Evolutionary conservation across 2,113 vertebrate genomes (phyloP).

Genomic region (Ariopsis seemanni): DNA sequence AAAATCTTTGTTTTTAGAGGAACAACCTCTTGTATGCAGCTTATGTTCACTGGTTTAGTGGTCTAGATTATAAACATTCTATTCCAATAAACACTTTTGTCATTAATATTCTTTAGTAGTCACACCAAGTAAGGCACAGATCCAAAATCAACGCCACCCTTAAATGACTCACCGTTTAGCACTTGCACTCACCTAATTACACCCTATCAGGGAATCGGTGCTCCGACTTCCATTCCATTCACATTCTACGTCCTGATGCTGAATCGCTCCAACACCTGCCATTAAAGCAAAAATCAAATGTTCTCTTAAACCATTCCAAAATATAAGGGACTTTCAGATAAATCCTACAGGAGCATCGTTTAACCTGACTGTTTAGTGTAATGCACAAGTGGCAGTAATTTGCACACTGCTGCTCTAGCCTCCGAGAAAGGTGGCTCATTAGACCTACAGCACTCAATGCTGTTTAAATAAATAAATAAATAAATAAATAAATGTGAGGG

Average conservation of each 20-base stretch:
- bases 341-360: neutral
- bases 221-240: slow-evolving; percentile 37
- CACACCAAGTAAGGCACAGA: neutral
- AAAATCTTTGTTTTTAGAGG: too few relatives aligned
- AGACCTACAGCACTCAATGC: neutral
- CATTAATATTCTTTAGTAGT: neutral
- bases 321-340: slow-evolving; percentile 7
- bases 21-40: too few relatives aligned
- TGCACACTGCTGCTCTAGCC: neutral
- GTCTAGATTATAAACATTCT: too few relatives aligned
- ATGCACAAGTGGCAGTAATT: neutral
- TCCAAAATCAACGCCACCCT: slow-evolving; percentile 4
- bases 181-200: slow-evolving; percentile 35
- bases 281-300: slow-evolving; percentile 13
- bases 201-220: slow-evolving; percentile 46
- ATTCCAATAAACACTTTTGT: too few relatives aligned
- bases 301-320: neutral
- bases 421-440: neutral
- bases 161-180: slow-evolving; percentile 35
- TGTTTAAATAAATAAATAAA: slow-evolving; percentile 3
- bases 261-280: slow-evolving; percentile 33
- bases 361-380: neutral
- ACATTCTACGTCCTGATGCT: slow-evolving; percentile 26
- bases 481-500: neutral
- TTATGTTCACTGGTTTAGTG: too few relatives aligned